These are phyloP conservation scores for Neodiprion lecontei DNA, from an alignment of 1,140 invertebrate species.

Conservation along the genomic window DNA sequence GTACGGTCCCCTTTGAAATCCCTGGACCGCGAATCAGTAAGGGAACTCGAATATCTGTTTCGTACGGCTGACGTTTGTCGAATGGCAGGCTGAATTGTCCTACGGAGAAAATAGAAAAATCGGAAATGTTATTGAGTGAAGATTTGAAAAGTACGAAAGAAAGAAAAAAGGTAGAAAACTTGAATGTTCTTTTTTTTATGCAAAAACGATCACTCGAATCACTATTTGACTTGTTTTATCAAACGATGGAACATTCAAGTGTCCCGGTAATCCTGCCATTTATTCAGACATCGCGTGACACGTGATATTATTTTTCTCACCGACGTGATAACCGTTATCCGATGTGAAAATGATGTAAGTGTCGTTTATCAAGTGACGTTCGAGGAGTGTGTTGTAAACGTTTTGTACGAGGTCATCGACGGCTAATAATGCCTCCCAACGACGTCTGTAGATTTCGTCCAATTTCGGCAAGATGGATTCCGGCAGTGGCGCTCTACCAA, in stretches of 20 bases:
- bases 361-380: constrained; percentile 67
- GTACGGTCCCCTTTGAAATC: constrained; percentile 60
- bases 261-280: too few species aligned
- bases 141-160: too few species aligned
- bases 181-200: too few species aligned
- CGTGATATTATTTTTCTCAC: constrained; percentile 52
- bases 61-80: constrained; percentile 90
- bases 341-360: constrained; percentile 87
- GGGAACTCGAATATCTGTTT: constrained; percentile 86
- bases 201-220: too few species aligned
- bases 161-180: too few species aligned
- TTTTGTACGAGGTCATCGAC: constrained; percentile 84
- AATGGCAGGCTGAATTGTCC: constrained; percentile 86
- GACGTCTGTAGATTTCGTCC: constrained; percentile 72
- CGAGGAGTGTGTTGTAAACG: constrained; percentile 67
- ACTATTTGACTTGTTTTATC: too few species aligned
- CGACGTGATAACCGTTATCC: constrained; percentile 90
- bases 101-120: constrained; percentile 43
- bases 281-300: too few species aligned
- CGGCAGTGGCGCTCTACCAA: constrained; percentile 70
- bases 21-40: constrained; percentile 80
- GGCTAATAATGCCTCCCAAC: constrained; percentile 81
- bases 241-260: too few species aligned
- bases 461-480: constrained; percentile 64
- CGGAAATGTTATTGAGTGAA: too few species aligned